Evolutionary conservation across 1,140 invertebrate species (phyloP).

Genomic region (Lepidurus arcticus): DNA sequence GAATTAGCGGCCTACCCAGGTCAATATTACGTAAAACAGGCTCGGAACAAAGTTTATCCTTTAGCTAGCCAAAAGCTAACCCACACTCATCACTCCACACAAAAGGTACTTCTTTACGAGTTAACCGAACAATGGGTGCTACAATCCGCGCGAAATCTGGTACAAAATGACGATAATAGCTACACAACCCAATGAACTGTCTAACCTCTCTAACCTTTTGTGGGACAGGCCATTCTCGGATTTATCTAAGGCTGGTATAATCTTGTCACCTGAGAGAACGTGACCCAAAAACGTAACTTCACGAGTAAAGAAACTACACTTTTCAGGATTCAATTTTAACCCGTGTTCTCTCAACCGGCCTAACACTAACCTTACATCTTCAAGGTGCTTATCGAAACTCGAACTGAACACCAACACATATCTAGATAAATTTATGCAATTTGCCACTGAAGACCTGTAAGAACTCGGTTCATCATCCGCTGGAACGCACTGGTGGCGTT

Average conservation of each 20-base stretch:
- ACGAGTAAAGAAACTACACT: background rate
- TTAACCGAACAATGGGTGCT: background rate
- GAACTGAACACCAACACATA: background rate
- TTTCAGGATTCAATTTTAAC: background rate
- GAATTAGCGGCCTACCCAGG: too few relatives aligned
- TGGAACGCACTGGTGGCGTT: constrained; percentile 35
- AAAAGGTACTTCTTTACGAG: too few relatives aligned
- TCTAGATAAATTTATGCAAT: constrained; percentile 4
- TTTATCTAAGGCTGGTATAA: background rate
- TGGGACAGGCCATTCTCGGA: background rate
- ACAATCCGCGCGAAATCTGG: background rate
- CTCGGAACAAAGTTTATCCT: too few relatives aligned
- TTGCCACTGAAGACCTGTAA: background rate
- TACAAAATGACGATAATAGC: constrained; percentile 25
- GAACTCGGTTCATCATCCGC: background rate
- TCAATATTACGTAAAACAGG: too few relatives aligned
- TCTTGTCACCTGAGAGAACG: background rate
- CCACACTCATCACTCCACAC: too few relatives aligned
- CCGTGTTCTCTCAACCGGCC: background rate
- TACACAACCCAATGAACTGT: background rate
- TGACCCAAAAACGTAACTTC: background rate
- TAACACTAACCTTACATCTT: background rate
- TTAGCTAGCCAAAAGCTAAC: too few relatives aligned
- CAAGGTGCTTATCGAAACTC: background rate
- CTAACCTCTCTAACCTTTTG: background rate